Evolutionary conservation across 2,797 vertebrate species (phyloP), one percentile per base, ranked within the genome.

Genomic region (Ptychobarbus kaznakovi): DNA sequence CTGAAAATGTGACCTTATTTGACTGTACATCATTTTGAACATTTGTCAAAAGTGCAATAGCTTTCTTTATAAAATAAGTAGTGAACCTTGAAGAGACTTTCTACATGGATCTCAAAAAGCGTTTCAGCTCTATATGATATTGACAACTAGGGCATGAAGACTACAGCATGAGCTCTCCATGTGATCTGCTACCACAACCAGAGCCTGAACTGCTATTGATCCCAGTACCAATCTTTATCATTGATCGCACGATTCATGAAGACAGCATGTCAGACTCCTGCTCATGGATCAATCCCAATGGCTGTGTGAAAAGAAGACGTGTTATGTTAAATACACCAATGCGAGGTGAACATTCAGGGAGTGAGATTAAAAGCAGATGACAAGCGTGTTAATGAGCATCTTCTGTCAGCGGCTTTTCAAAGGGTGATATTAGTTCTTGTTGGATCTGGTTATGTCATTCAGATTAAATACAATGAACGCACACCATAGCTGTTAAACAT

Each of bases 181-280:
- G 25, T 32, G 40, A 35, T 63, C 53, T 74, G 25, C 70, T 2
- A 0, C 10, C 38, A 46, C 40, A 82, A 11, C 46, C 13, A 81
- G 44, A 69, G 65, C 12, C 49, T 58, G 38, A 78, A 58, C 65
- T 25, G 65, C 38, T 72, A 84, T 84, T 61, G 83, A 84, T 58
- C 25, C 63, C 53, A 2, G 10, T 42, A 46, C 44, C 46, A 10
- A 78, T 79, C 65, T 78, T 53, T 49, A 12, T 9, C 65, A 84
- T 72, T 61, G 75, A 84, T 44, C 13, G 15, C 75, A 79, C 15
- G 20, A 49, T 70, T 61, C 51, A 84, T 84, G 66, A 79, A 84
- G 65, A 84, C 20, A n/a, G 51, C 25, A 44, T 35, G 65, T 84
- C 65, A 79, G 58, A 75, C 8, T 12, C 8, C 44, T 12, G 16